phyloP scores from a whole-genome alignment of 2,113 vertebrate genomes.

The Asarcornis scutulata region DNA sequence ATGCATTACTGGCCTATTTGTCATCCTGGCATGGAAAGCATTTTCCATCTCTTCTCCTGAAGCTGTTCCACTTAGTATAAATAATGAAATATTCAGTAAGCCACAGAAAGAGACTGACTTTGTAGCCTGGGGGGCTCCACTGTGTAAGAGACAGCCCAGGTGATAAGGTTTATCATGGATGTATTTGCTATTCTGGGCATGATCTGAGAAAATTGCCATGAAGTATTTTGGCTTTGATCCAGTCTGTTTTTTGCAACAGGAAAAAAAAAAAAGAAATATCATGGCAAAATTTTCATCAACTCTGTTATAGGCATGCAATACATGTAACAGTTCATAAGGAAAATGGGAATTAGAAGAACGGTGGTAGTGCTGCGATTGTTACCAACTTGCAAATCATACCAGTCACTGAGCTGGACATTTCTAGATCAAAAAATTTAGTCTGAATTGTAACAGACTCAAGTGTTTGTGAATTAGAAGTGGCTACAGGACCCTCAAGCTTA shows the following conservation, averaged over 20 bases:
- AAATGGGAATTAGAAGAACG: neutral
- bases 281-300: neutral
- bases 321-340: neutral
- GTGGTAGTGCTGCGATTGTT: neutral
- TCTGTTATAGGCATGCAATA: neutral
- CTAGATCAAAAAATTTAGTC: neutral
- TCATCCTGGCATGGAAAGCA: constrained; percentile 39
- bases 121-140: constrained; percentile 24
- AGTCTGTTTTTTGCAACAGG: neutral
- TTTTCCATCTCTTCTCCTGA: constrained; percentile 52
- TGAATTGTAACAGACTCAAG: neutral
- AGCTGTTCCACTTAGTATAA: constrained; percentile 57
- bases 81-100: constrained; percentile 63
- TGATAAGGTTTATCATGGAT: neutral
- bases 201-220: neutral
- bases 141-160: constrained; percentile 3
- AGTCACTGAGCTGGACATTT: neutral
- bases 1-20: constrained; percentile 36
- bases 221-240: neutral
- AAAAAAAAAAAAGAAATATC: neutral
- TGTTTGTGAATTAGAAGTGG: neutral
- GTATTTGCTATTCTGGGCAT: neutral
- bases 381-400: neutral
- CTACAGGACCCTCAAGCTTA: neutral
- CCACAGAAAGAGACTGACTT: neutral